Base-by-base conservation (phyloP, 2,113 vertebrate genomes). In the Pitta sordida region DNA sequence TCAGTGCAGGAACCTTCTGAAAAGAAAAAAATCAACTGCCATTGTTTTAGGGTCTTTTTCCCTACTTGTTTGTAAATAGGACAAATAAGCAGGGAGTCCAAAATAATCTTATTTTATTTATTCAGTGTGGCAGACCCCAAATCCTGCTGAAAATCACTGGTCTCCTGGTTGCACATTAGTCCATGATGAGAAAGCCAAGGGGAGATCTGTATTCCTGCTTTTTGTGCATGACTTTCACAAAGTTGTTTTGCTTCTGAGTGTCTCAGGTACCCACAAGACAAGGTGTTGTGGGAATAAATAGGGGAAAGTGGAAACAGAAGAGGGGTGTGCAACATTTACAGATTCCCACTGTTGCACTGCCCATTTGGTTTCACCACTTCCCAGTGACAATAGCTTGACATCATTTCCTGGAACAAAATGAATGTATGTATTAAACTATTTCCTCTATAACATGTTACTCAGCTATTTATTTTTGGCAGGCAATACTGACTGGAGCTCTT, bases 351-450 rank as follows among this genome's bases (percentile, higher is more conserved):
- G 1, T 37, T 58, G 36, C 26, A 43, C 3, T 56, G 15, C 29
- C 43, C 4, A 0, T 14, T 52, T 67, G 59, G 37, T 73, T 89
- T 80, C 56, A 83, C 39, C 9, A 1, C 70, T 88, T 88, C 68
- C 60, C 49, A 60, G 56, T 55, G 53, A 95, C 90, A 96, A 90
- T 83, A 90, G 79, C 36, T 60, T 79, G 90, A 94, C 79, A 91
- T 95, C 91, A 93, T 48, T 96, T 95, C 93, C 93, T 71, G 71
- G 55, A 80, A 71, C 13, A 81, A 89, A 90, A 74, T 74, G 13
- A 67, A 74, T 87, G 55, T 27, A 74, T 87, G 55, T 27, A 88
- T 93, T 82, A 86, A 51, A 73, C 59, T 15, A 36, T 93, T 95
- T 96, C 91, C 94, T 93, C 46, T 88, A 13, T 24, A 93, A 60